phyloP scores from a whole-genome alignment of 2,113 vertebrate species.

The Sisor rabdophorus region DNA sequence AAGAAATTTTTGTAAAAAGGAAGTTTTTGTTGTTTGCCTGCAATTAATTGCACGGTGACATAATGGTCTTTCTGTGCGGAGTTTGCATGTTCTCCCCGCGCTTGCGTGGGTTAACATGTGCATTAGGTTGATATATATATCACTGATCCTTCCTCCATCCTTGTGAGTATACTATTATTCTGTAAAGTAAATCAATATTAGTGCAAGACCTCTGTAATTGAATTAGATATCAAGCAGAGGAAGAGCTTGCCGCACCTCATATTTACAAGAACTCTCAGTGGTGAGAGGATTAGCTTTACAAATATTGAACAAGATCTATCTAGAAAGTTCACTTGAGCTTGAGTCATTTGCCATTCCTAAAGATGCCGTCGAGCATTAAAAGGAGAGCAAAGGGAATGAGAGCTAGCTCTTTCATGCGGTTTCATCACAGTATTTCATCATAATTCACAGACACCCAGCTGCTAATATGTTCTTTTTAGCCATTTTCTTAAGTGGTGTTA shows the following conservation, averaged over 20 bases:
- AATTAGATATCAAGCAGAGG: constrained; percentile 43
- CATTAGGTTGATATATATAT: constrained; percentile 16
- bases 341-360: constrained; percentile 23
- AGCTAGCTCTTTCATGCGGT: constrained; percentile 39
- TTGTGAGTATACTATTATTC: constrained; percentile 38
- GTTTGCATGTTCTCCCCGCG: too few relatives aligned
- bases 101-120: too few relatives aligned
- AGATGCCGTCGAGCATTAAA: constrained; percentile 13
- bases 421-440: constrained; percentile 40
- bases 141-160: not conserved
- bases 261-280: constrained; percentile 39
- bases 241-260: constrained; percentile 31
- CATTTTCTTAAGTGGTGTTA: constrained; percentile 13
- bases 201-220: constrained; percentile 41
- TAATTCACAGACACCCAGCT: constrained; percentile 16
- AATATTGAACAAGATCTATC: constrained; percentile 30
- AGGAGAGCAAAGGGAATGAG: not conserved
- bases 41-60: too few relatives aligned
- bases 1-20: too few relatives aligned
- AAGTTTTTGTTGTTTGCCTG: too few relatives aligned
- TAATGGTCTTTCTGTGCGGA: too few relatives aligned
- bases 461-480: constrained; percentile 14
- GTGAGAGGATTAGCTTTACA: constrained; percentile 40
- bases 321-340: constrained; percentile 38
- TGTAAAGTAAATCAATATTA: constrained; percentile 38